Percentiles rank a stretch among this genome's conserved stretches.
Evolutionary conservation across 2,113 vertebrate genomes (phyloP).

Genomic region (Osmerus mordax): DNA sequence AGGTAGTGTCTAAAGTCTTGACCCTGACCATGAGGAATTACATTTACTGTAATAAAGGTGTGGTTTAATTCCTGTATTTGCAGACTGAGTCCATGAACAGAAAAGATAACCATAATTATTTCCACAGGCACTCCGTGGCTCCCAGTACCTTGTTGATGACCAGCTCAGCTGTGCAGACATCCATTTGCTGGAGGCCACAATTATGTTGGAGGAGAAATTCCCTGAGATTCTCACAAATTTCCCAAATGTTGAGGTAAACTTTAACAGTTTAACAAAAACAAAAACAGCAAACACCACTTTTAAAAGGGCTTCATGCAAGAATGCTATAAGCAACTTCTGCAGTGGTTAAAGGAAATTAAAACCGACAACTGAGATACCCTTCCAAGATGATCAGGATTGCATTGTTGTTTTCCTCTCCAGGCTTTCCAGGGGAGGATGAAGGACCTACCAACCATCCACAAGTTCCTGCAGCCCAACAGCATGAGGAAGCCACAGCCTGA

Average conservation of each 20-base stretch:
- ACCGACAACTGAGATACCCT: no score
- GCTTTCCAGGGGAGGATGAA: conserved; percentile 81
- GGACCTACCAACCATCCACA: conserved; percentile 72
- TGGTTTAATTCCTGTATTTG: no score
- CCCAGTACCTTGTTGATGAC: conserved; percentile 80
- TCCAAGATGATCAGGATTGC: no score
- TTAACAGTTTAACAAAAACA: not conserved
- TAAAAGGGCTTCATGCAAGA: no score
- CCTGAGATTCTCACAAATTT: conserved; percentile 73
- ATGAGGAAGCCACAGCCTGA: conserved; percentile 76
- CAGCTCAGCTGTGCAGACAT: conserved; percentile 83
- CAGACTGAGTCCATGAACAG: no score
- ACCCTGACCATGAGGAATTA: not conserved
- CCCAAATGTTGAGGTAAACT: conserved; percentile 78
- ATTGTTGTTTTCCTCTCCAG: conserved; percentile 56
- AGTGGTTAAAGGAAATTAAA: no score
- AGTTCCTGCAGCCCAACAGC: conserved; percentile 85
- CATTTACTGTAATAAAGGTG: no score
- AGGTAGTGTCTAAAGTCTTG: conserved; percentile 64
- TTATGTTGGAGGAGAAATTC: conserved; percentile 81
- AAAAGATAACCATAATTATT: not conserved
- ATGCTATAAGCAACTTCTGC: no score
- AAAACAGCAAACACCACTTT: no score
- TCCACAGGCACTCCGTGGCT: conserved; percentile 72
- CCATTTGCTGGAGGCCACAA: conserved; percentile 79